Evolutionary conservation across 1,140 invertebrate genomes (phyloP).

Genomic region (Nasonia vitripennis): DNA sequence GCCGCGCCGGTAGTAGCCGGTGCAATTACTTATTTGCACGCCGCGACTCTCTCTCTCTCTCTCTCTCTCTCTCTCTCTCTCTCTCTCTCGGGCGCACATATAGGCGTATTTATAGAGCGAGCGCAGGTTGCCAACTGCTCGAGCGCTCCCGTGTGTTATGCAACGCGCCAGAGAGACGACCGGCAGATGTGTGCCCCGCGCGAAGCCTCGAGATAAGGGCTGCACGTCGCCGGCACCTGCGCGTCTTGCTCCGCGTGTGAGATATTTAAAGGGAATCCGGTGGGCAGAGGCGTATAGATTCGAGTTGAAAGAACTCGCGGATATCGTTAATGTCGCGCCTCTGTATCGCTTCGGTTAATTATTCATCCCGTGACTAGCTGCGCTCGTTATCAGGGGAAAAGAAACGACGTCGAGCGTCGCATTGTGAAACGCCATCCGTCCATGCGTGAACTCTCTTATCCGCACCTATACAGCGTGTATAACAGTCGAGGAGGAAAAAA

Average conservation of each 20-base stretch:
- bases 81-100: conserved; percentile 2
- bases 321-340: no score
- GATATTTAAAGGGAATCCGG: not conserved
- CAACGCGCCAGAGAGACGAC: not conserved
- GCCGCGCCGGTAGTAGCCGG: conserved; percentile 16
- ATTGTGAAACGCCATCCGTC: not conserved
- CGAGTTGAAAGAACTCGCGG: not conserved
- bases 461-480: not conserved
- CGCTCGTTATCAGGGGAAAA: not conserved
- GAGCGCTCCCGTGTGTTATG: not conserved
- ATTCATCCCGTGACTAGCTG: not conserved
- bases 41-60: not conserved
- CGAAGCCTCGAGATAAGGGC: not conserved
- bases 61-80: no score
- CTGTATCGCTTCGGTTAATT: not conserved
- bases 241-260: not conserved
- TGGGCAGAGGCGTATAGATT: no score
- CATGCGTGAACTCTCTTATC: not conserved
- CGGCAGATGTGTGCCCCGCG: not conserved
- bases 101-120: conserved; percentile 1
- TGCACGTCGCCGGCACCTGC: not conserved
- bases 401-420: not conserved
- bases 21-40: conserved; percentile 1
- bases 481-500: not conserved
- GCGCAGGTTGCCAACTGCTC: conserved; percentile 2